Conservation (phyloP, 64 coral and sea anemone genomes). For the Montipora capricornis region DNA sequence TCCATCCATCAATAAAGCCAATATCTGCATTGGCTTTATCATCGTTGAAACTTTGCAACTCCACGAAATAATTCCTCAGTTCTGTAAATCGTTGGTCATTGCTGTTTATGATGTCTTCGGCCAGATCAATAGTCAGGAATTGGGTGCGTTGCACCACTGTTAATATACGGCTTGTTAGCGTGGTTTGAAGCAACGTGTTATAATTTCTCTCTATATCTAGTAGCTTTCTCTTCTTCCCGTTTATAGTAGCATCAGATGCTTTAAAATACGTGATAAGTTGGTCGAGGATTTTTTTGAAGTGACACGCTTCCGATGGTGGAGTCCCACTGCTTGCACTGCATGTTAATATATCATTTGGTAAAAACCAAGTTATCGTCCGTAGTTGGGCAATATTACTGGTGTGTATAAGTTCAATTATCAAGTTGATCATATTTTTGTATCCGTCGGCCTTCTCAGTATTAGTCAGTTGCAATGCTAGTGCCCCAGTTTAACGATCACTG, state of each 20-base stretch:
- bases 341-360: no score
- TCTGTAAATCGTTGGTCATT: slow-evolving; percentile 8
- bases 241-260: not conserved
- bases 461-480: no score
- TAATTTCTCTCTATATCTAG: slow-evolving; percentile 16
- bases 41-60: not conserved
- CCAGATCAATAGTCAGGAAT: not conserved
- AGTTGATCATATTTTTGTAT: no score
- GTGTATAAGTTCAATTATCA: no score
- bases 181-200: not conserved
- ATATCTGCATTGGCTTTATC: slow-evolving; percentile 14
- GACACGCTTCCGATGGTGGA: no score
- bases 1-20: not conserved
- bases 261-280: no score
- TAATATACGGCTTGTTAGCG: not conserved
- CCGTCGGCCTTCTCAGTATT: no score
- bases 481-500: no score
- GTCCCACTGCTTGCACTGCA: no score
- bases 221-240: not conserved
- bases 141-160: not conserved
- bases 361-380: no score
- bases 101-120: not conserved
- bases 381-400: no score
- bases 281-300: no score
- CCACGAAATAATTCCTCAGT: not conserved